Conservation (phyloP, 2,888 invertebrate genomes). For the Cryptus viduatorius region DNA sequence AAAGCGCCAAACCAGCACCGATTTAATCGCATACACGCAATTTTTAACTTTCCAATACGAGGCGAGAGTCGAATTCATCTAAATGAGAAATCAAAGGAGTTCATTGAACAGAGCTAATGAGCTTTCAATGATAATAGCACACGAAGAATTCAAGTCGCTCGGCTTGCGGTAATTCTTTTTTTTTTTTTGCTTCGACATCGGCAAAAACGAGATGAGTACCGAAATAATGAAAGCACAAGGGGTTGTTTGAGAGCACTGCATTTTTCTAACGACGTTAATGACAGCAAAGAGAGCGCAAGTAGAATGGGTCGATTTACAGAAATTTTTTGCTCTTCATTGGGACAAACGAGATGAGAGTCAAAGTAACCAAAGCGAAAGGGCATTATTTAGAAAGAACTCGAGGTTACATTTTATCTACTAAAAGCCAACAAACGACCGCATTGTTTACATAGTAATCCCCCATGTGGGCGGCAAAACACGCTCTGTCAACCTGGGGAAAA, state of each 20-base stretch:
- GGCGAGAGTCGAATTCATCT: background rate
- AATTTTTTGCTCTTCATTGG: conserved; percentile 22
- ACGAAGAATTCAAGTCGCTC: background rate
- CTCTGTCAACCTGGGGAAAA: conserved; percentile 29
- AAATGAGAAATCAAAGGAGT: conserved; percentile 4
- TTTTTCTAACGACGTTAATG: too few species aligned
- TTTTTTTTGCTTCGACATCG: conserved; percentile 24
- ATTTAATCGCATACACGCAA: background rate
- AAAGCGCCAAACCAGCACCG: background rate
- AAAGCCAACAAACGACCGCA: conserved; percentile 1
- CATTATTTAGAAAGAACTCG: background rate
- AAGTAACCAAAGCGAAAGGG: background rate
- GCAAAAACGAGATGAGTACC: conserved; percentile 12
- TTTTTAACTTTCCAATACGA: background rate
- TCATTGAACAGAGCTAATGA: background rate
- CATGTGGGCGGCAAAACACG: conserved; percentile 4
- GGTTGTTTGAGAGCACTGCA: background rate
- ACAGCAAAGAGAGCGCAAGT: background rate
- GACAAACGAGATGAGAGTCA: conserved; percentile 19
- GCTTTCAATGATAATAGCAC: background rate
- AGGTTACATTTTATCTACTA: conserved; percentile 22
- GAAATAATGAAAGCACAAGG: background rate
- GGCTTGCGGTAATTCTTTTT: background rate
- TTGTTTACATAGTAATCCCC: conserved; percentile 8
- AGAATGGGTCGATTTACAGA: background rate